Evolutionary conservation across 92 coral and sea anemone species (phyloP).

Genomic region (Umimayanthus chanpuru): DNA sequence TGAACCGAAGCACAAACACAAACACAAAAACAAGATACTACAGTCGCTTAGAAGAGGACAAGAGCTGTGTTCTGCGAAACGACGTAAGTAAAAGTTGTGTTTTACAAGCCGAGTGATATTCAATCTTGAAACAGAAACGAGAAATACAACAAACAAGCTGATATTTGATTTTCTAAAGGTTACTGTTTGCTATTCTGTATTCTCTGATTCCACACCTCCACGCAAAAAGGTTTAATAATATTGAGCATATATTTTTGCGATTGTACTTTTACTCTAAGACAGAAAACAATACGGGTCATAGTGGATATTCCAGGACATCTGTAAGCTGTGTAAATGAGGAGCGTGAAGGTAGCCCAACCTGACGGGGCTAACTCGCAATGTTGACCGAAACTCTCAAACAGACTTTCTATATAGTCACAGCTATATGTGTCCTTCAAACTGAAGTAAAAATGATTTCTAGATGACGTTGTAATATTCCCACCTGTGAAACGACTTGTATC

Average conservation of each 20-base stretch:
- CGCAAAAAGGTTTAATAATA: not conserved
- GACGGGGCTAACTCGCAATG: not conserved
- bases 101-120: too few relatives aligned
- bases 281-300: not conserved
- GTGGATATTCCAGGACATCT: not conserved
- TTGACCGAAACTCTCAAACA: not conserved
- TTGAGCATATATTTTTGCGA: not conserved
- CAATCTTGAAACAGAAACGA: not conserved
- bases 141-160: not conserved
- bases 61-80: not conserved
- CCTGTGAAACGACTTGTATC: not conserved
- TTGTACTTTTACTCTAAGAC: not conserved
- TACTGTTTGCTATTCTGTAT: not conserved
- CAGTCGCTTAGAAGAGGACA: not conserved
- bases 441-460: too few relatives aligned
- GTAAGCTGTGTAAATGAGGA: slow-evolving; percentile 30
- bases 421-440: too few relatives aligned
- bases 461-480: not conserved
- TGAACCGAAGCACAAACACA: not conserved
- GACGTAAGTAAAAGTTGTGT: not conserved
- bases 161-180: not conserved
- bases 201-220: not conserved
- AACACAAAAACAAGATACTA: too few relatives aligned
- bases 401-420: not conserved
- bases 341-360: not conserved